Percentiles rank a stretch among this genome's conserved stretches.
Evolutionary conservation across 2,797 vertebrate species (phyloP).

Genomic region (Sebastes nivosus): DNA sequence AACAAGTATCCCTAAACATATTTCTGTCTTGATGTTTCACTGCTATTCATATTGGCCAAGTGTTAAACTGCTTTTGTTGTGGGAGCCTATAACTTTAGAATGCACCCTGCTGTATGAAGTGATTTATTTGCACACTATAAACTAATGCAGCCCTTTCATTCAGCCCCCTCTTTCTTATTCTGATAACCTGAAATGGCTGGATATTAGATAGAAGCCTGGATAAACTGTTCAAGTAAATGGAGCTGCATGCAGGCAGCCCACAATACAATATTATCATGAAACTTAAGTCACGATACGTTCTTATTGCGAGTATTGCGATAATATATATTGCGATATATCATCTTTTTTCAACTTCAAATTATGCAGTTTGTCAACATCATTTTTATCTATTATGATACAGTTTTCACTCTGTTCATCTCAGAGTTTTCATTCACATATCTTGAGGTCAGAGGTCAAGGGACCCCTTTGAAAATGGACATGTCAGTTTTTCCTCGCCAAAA

Average conservation of each 20-base stretch:
- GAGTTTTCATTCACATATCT: too few species aligned
- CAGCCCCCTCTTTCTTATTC: neutral
- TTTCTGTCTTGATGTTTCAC: conserved; percentile 49
- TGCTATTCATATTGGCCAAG: conserved; percentile 47
- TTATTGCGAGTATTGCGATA: too few species aligned
- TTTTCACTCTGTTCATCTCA: too few species aligned
- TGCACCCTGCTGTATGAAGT: conserved; percentile 6
- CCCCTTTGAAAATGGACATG: too few species aligned
- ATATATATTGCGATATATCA: too few species aligned
- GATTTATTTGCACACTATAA: conserved; percentile 50
- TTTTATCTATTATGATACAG: too few species aligned
- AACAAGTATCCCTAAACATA: conserved; percentile 54
- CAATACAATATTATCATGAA: too few species aligned
- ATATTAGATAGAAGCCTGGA: neutral
- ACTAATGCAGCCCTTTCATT: conserved; percentile 22
- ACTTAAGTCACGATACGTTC: too few species aligned
- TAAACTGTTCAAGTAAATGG: neutral
- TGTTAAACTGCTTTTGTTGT: conserved; percentile 60
- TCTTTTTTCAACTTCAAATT: too few species aligned
- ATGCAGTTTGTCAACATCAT: too few species aligned
- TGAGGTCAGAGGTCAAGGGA: too few species aligned
- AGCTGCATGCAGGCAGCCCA: neutral
- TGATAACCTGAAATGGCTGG: conserved; percentile 10
- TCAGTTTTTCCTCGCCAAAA: too few species aligned
- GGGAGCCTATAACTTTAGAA: conserved; percentile 45